Base-by-base conservation (phyloP, 2,113 vertebrate genomes). In the Periophthalmus modestus region DNA sequence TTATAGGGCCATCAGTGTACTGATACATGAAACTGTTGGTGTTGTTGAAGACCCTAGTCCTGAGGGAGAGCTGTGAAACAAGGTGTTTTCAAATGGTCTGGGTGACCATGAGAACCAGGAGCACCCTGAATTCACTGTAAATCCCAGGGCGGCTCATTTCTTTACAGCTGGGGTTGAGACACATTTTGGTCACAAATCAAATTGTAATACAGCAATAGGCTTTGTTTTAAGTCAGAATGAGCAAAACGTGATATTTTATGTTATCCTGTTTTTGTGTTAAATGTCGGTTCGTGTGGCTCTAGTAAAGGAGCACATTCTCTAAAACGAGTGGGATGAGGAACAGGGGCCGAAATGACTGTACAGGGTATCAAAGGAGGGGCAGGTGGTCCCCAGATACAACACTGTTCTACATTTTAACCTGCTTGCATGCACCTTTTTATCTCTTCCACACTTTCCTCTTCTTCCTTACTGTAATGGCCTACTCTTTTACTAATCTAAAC, bases 1-100 rank as follows among this genome's bases (percentile, higher is more conserved):
- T 84, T 79, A 79, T 74, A 75, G 61, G 54, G 28, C 5, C 73
- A 84, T 88, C 75, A 71, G 79, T 69, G 73, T 39, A n/a, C 77
- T 66, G 80, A 47, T 76, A 74, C 34, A 7, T 76, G 79, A 82
- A 69, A 73, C 61, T 71, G 72, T 54, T 76, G 68, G 73, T 82
- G 5, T 1, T 78, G 59, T 19, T 61, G 21, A 69, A 52, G 52
- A 54, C 16, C 47, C 57, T 48, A 46, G 1, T 69, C 12, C 68
- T 47, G 39, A 7, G 63, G 63, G 68, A 47, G 69, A 46, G 66
- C 34, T n/a, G 34, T 65, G 34, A n/a, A 65, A 65, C 10, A 39
- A 39, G 34, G 18, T 39, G 34, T 65, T 65, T 43, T 43, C 34
- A 65, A n/a, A 39, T 21, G 28, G 61, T 36, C 28, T 18, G 15